Evolutionary conservation across 2,888 invertebrate species (phyloP).

Genomic region (Aporophyla nigra): DNA sequence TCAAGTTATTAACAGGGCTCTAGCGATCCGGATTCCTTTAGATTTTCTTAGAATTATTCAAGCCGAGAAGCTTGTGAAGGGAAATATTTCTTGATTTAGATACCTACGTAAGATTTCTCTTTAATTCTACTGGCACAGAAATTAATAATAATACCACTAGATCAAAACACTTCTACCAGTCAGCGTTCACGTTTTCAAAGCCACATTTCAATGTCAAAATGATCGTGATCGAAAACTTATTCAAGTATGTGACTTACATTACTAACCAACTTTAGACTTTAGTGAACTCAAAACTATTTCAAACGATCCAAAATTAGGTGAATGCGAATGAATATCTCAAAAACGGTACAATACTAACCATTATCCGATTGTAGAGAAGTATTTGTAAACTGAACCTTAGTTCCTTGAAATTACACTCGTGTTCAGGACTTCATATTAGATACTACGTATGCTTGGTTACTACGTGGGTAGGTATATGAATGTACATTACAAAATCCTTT

Average conservation of each 20-base stretch:
- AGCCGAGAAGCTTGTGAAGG: background rate
- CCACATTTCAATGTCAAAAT: slow-evolving; percentile 5
- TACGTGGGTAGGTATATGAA: background rate
- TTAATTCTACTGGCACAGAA: background rate
- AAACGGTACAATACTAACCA: background rate
- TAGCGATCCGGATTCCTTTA: background rate
- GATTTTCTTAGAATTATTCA: background rate
- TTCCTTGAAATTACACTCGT: background rate
- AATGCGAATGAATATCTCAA: background rate
- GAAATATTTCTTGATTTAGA: background rate
- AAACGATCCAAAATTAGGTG: background rate
- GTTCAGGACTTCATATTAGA: background rate
- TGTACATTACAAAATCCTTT: background rate
- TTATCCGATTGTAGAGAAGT: slow-evolving; percentile 2
- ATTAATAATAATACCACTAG: background rate
- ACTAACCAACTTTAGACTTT: background rate
- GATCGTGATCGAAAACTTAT: background rate
- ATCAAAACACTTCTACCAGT: background rate
- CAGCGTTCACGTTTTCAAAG: background rate
- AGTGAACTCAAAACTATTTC: slow-evolving; percentile 20
- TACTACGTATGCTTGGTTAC: background rate
- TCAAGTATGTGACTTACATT: slow-evolving; percentile 11
- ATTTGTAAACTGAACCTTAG: background rate
- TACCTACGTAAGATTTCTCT: background rate
- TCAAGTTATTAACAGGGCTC: background rate